Conservation (phyloP, 2,888 invertebrate genomes). For the Conchocele bisecta region DNA sequence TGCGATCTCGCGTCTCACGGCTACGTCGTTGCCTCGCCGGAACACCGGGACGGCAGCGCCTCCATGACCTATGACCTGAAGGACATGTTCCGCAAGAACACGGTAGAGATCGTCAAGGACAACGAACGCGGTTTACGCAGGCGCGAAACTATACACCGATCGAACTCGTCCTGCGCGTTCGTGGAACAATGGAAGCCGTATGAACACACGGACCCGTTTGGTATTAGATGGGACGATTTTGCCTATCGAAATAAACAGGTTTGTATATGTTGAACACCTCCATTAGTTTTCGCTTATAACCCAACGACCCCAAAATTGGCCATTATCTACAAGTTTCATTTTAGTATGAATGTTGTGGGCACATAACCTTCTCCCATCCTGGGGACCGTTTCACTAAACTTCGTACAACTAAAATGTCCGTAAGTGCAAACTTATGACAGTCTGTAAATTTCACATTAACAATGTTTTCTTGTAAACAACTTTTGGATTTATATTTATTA, state of each 20-base stretch:
- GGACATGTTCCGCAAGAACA: constrained; percentile 37
- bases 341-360: too few species aligned
- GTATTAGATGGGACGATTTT: constrained; percentile 79
- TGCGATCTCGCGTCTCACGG: constrained; percentile 87
- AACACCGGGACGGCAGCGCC: constrained; percentile 85
- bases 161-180: constrained; percentile 53
- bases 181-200: constrained; percentile 77
- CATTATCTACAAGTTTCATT: too few species aligned
- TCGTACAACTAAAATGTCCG: too few species aligned
- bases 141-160: constrained; percentile 52
- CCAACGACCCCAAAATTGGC: too few species aligned
- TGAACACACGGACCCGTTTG: constrained; percentile 68
- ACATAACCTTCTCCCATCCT: too few species aligned
- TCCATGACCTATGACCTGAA: constrained; percentile 78
- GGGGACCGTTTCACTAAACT: too few species aligned
- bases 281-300: too few species aligned
- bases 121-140: constrained; percentile 38
- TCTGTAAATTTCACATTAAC: too few species aligned
- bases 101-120: constrained; percentile 42
- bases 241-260: constrained; percentile 82
- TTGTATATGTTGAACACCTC: too few species aligned
- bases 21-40: constrained; percentile 87
- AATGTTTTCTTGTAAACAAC: too few species aligned
- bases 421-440: too few species aligned
- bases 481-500: too few species aligned